These are phyloP conservation scores for Metridium senile DNA, from an alignment of 92 coral and sea anemone genomes.

Conservation along the genomic window DNA sequence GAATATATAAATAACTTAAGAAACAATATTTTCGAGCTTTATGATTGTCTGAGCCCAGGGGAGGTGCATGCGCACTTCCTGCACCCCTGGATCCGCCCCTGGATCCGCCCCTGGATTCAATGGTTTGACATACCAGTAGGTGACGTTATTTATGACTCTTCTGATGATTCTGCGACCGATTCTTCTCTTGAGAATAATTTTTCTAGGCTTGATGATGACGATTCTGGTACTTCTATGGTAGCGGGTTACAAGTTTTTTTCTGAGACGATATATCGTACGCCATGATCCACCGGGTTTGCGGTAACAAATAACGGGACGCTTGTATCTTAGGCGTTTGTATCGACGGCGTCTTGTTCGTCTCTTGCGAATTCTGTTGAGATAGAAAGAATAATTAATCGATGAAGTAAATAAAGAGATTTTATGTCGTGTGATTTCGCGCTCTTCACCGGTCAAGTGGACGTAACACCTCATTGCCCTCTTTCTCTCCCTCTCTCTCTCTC, in stretches of 20 bases:
- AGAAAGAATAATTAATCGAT: neutral
- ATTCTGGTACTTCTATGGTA: neutral
- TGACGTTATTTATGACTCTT: constrained; percentile 1
- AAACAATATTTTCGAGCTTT: no score
- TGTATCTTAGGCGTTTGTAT: neutral
- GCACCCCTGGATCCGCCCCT: no score
- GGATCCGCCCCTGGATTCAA: no score
- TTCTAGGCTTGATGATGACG: neutral
- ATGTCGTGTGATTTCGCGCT: no score
- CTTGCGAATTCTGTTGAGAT: neutral
- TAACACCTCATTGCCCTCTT: no score
- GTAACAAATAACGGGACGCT: constrained; percentile 17
- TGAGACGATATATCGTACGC: constrained; percentile 4
- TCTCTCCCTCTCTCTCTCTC: no score
- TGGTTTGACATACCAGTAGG: constrained; percentile 5
- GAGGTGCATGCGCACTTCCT: no score
- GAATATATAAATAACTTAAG: no score
- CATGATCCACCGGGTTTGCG: constrained; percentile 18
- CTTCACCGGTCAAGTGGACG: neutral
- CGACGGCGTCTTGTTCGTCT: neutral
- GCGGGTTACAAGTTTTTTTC: neutral
- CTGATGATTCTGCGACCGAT: neutral
- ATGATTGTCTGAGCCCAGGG: no score
- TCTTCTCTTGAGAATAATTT: neutral
- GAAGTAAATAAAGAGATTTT: neutral